Evolutionary conservation across 2,888 invertebrate genomes (phyloP).

Genomic region (Caenorhabditis sinica): DNA sequence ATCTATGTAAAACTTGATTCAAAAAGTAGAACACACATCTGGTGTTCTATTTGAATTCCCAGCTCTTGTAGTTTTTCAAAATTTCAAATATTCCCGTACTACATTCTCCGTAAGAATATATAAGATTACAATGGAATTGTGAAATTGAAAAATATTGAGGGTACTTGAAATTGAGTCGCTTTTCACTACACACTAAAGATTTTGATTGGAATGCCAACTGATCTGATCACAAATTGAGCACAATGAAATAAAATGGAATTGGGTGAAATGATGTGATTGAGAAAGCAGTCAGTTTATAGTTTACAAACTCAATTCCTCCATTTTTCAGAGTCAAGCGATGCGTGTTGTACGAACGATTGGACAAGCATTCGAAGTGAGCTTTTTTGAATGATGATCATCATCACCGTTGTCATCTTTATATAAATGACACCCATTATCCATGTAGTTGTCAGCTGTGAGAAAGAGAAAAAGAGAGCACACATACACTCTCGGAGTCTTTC

Average conservation of each 20-base stretch:
- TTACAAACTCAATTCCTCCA: slow-evolving; percentile 23
- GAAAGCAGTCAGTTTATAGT: no score
- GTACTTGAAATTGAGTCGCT: slow-evolving; percentile 18
- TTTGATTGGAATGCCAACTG: background rate
- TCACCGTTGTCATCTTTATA: slow-evolving; percentile 39
- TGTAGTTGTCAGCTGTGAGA: slow-evolving; percentile 57
- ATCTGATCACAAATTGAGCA: slow-evolving; percentile 33
- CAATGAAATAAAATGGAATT: slow-evolving; percentile 3
- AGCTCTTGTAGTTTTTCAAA: no score
- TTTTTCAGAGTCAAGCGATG: slow-evolving; percentile 90
- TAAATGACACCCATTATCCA: slow-evolving; percentile 58
- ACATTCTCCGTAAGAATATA: background rate
- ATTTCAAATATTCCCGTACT: no score
- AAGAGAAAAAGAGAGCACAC: slow-evolving; percentile 12
- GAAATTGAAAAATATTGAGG: background rate
- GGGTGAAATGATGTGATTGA: background rate
- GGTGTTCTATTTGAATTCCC: slow-evolving; percentile 16
- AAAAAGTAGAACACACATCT: slow-evolving; percentile 24
- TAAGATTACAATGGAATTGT: slow-evolving; percentile 34
- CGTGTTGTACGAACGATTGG: slow-evolving; percentile 97
- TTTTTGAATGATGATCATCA: slow-evolving; percentile 20
- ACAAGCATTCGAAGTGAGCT: slow-evolving; percentile 98
- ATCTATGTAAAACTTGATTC: no score
- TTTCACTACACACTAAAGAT: background rate
- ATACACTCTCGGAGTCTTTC: background rate